Evolutionary conservation across 2,797 vertebrate species (phyloP), one percentile per base, ranked within the genome.

Genomic region (Chelon labrosus): DNA sequence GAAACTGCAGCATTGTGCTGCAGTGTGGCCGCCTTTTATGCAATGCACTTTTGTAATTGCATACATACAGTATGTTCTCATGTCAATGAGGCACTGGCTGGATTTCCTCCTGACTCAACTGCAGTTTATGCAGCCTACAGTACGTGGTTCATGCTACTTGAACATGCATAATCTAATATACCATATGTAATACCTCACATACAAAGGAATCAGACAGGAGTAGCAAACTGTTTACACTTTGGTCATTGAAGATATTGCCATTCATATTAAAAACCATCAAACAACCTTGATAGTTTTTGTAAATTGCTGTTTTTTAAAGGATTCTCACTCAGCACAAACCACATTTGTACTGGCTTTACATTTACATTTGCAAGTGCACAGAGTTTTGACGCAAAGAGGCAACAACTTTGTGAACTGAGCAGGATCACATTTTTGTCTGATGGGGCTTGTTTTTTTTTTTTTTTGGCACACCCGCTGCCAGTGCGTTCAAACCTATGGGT

Each of bases 331-430:
- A 35, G 10, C 77, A 70, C 44, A 38, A 31, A 41, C 25, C 64
- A 53, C 55, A 70, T 64, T 41, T 16, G 25, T 27, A 27, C 25
- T 27, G 25, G 4, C 17, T 53, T 7, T 35, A 35, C 31, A 35
- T 35, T 35, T 35, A 35, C 3, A 57, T 75, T 74, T 86, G 79
- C 44, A 76, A 71, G 60, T 72, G 55, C 66, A 47, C 60, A 46
- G 38, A 63, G 67, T 82, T 80, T 85, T n/a, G 13, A 80, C 47
- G 72, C 63, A 70, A 49, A 63, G 55, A 71, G 79, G 65, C 79
- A 75, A 85, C 86, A 72, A 80, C 80, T 89, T 83, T 79, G 77
- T 82, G 85, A 88, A 77, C 79, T 56, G 65, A 80, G 70, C 53
- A 74, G 69, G 70, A 84, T 83, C 57, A 57, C 71, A 83, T 79